Percentiles rank a stretch among this genome's conserved stretches.
These are phyloP conservation scores for Phallusia fumigata DNA, from an alignment of 23 tunicate genomes.

Conservation along the genomic window DNA sequence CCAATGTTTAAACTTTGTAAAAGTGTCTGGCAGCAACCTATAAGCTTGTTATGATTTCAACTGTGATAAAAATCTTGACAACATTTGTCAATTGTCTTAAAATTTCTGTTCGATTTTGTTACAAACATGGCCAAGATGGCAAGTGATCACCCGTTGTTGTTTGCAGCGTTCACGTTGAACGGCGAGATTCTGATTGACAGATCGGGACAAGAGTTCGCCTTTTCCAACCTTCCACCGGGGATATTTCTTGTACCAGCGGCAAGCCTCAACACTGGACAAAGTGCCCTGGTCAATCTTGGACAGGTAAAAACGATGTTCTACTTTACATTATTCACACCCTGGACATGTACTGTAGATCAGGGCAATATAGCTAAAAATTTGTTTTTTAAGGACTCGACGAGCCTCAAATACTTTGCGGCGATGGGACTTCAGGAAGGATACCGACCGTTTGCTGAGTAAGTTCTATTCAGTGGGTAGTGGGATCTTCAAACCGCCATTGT, in stretches of 20 bases:
- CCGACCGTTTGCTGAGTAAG: slow-evolving; percentile 88
- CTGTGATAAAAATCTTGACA: no score
- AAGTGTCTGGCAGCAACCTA: no score
- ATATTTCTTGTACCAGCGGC: slow-evolving; percentile 82
- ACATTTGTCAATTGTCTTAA: no score
- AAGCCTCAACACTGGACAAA: slow-evolving; percentile 79
- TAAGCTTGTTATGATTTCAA: no score
- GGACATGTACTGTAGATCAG: no score
- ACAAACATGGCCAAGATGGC: background rate
- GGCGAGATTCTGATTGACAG: slow-evolving; percentile 95
- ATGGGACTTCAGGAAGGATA: slow-evolving; percentile 93
- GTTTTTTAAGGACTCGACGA: slow-evolving; percentile 33
- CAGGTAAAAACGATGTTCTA: slow-evolving; percentile 25
- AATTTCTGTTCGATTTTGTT: no score
- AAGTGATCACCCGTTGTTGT: background rate
- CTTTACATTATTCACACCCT: background rate
- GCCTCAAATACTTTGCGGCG: slow-evolving; percentile 66
- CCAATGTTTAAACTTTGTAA: no score
- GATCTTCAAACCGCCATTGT: no score
- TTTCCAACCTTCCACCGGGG: slow-evolving; percentile 67
- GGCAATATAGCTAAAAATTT: no score
- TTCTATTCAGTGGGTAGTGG: background rate
- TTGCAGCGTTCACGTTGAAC: slow-evolving; percentile 87
- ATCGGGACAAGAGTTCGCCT: slow-evolving; percentile 87
- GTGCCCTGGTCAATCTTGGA: slow-evolving; percentile 82